Conservation (phyloP, 2,113 vertebrate genomes). For the Balaenoptera acutorostrata region DNA sequence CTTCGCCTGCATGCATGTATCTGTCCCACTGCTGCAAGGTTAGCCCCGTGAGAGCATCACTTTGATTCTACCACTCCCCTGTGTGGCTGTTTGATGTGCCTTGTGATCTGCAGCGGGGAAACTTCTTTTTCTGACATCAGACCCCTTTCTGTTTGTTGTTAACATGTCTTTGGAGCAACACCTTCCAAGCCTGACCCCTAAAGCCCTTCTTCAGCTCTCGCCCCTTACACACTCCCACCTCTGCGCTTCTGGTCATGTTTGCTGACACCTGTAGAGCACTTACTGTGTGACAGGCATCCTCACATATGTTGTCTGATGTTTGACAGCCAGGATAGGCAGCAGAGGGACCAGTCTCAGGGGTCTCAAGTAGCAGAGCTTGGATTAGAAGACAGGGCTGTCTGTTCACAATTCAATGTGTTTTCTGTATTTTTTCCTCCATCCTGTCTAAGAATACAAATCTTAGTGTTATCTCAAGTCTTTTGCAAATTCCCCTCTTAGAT, state of each 20-base stretch:
- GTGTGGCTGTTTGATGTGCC: neutral
- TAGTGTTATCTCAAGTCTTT: neutral
- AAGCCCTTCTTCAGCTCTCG: neutral
- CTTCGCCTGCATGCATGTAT: neutral
- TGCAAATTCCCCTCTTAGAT: neutral
- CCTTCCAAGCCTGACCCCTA: neutral
- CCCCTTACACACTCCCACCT: neutral
- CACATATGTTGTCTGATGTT: neutral
- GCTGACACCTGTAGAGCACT: neutral
- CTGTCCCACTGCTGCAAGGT: neutral
- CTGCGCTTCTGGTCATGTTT: fast-evolving
- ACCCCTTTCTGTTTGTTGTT: neutral
- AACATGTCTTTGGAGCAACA: neutral
- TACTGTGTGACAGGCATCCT: too few species aligned
- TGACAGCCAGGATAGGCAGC: neutral
- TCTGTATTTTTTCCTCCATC: neutral
- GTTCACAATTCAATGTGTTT: neutral
- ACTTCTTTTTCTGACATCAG: neutral
- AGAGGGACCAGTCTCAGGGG: neutral
- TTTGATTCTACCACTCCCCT: neutral
- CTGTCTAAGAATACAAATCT: neutral
- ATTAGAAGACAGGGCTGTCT: neutral
- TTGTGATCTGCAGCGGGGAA: neutral
- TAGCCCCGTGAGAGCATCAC: neutral
- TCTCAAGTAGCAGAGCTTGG: neutral